These are phyloP conservation scores for Hippocampus abdominalis DNA, from an alignment of 2,113 vertebrate species.

Conservation along the genomic window DNA sequence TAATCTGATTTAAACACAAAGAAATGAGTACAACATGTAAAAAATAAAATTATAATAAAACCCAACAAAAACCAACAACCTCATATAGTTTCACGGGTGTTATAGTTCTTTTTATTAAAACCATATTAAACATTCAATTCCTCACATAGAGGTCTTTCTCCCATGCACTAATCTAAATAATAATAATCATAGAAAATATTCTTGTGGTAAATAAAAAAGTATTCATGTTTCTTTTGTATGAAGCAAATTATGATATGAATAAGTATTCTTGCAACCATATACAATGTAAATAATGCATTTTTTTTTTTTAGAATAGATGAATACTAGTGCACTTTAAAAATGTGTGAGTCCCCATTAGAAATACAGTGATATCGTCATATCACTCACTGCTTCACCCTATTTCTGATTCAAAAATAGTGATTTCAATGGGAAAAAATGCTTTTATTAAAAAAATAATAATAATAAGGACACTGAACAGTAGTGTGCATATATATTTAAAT, in stretches of 20 bases:
- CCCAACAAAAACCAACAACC: too few relatives aligned
- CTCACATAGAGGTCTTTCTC: not conserved
- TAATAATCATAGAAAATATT: too few relatives aligned
- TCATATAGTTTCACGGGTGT: too few relatives aligned
- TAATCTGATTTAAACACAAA: too few relatives aligned
- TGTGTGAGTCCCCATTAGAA: not conserved
- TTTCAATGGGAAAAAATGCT: not conserved
- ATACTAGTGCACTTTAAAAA: not conserved
- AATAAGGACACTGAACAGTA: not conserved
- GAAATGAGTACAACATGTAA: too few relatives aligned
- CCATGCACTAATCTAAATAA: not conserved
- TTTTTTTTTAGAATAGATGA: not conserved
- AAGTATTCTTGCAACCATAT: not conserved
- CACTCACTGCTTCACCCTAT: not conserved
- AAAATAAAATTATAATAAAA: too few relatives aligned
- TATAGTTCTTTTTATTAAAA: too few relatives aligned
- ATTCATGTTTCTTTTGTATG: too few relatives aligned
- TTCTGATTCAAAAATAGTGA: not conserved
- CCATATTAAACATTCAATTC: not conserved
- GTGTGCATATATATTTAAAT: not conserved
- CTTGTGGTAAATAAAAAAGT: too few relatives aligned
- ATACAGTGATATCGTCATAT: not conserved
- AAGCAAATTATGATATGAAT: not conserved
- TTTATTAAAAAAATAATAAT: not conserved
- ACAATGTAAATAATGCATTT: not conserved